Base-by-base conservation (phyloP, 2,113 vertebrate genomes). In the Hassar affinis region DNA sequence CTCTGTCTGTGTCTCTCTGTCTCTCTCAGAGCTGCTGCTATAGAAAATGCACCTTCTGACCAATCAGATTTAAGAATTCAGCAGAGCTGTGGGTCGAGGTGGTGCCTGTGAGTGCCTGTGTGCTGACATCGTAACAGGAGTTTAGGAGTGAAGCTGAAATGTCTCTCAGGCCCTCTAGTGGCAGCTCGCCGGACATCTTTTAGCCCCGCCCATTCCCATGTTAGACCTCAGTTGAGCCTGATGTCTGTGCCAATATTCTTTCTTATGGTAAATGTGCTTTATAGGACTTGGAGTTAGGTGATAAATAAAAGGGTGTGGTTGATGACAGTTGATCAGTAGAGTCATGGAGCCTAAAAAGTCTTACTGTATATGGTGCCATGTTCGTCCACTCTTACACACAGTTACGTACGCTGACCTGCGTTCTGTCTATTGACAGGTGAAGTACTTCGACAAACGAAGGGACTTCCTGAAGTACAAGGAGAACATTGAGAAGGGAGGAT, bases 381-480 rank as follows among this genome's bases (percentile, higher is more conserved):
- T 42, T 69, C n/a, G 15, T 71, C 22, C 79, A 33, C 69, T 81
- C 25, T 54, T 15, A n/a, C 8, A 9, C n/a, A 15, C 6, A 9
- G 6, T 62, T 27, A 61, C 14, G 30, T 64, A 33, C 61, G 3
- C 9, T n/a, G 42, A 71, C 22, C 12, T 49, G 22, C 0, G 69
- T 69, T 86, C 30, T 72, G 1, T 42, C 79, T 88, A 8, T 89
- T 72, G 81, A 87, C 92, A 99, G 98, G 96, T 98, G 84, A 99
- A 97, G 83, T 94, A 99, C 85, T 99, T 99, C 85, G 85, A 90
- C 87, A 99, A 95, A 92, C 95, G 97, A 93, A 96, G 97, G 93
- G 95, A 97, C 87, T 99, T 94, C 85, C 91, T 99, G 90, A 97
- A 98, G 91, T 99, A 96, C 57, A 98, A 98, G 89, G 95, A 90